Base-by-base conservation (phyloP, 2,797 vertebrate genomes). In the Simalia tracyae region DNA sequence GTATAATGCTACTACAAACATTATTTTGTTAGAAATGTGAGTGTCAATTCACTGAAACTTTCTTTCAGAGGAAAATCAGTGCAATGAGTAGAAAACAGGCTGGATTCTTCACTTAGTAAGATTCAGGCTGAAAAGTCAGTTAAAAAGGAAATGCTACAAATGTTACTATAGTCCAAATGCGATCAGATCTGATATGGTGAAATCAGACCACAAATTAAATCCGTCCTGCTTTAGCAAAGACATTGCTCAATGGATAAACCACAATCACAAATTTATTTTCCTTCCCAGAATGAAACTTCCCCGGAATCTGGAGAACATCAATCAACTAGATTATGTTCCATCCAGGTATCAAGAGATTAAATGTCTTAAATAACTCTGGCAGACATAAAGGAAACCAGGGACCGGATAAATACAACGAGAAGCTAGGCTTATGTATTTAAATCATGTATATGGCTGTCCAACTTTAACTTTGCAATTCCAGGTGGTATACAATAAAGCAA, bases 101-200 rank as follows among this genome's bases (percentile, higher is more conserved):
- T 91, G 94, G 93, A 36, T 36, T 94, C 88, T 90, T 63, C 7
- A 60, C 36, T 96, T 95, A 91, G 92, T 61, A 95, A 84, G 4
- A 95, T 87, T n/a, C 90, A 90, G 94, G 89, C 46, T 84, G 19
- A 93, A 94, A 94, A 94, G 95, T 94, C 89, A 96, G 93, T 1
- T 93, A 91, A 91, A 94, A 94, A 94, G 86, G 90, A 91, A 94
- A 94, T 92, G 94, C 94, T 93, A 86, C 81, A 90, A 89, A 54
- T 95, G 95, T 94, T 94, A 96, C 93, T 31, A 93, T 94, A 95
- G 94, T 95, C 96, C 93, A 95, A 96, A 95, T 57, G 94, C 72
- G 95, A 95, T 96, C 95, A 95, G 94, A 84, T 93, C 88, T 91
- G 95, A 95, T 95, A 93, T 92, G 92, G 90, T 88, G 90, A 93